These are phyloP conservation scores for Trypoxylus dichotomus DNA, from an alignment of 1,140 invertebrate genomes.

Conservation along the genomic window DNA sequence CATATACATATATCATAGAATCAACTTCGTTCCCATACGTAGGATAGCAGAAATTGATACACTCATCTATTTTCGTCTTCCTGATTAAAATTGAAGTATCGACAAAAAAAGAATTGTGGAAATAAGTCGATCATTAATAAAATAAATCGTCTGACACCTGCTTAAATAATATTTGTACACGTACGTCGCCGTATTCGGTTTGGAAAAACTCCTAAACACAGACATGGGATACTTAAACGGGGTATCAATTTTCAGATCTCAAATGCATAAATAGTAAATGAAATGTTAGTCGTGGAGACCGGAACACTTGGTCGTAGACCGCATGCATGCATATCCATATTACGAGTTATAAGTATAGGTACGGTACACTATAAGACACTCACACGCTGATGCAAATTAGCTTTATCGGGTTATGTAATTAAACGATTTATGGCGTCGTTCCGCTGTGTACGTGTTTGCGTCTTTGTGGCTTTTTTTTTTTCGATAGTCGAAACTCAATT, in stretches of 20 bases:
- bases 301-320: neutral
- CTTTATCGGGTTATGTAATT: slow-evolving; percentile 25
- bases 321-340: slow-evolving; percentile 3
- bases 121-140: slow-evolving; percentile 7
- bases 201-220: slow-evolving; percentile 1
- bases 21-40: too few relatives aligned
- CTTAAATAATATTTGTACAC: slow-evolving; percentile 8
- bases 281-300: slow-evolving; percentile 6
- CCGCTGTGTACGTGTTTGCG: slow-evolving; percentile 22
- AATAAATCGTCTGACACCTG: neutral
- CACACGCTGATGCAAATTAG: slow-evolving; percentile 18
- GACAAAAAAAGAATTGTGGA: neutral
- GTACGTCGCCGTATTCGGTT: neutral
- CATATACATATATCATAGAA: too few relatives aligned
- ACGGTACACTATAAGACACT: neutral
- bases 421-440: slow-evolving; percentile 23
- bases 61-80: too few relatives aligned
- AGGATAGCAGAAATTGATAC: too few relatives aligned
- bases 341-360: slow-evolving; percentile 2
- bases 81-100: neutral
- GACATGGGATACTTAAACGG: neutral
- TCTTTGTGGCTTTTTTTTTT: slow-evolving; percentile 24
- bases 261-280: slow-evolving; percentile 19
- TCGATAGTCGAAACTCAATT: slow-evolving; percentile 13
- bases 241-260: slow-evolving; percentile 20